Evolutionary conservation across 2,113 vertebrate species (phyloP).

Genomic region (Leuciscus idus): DNA sequence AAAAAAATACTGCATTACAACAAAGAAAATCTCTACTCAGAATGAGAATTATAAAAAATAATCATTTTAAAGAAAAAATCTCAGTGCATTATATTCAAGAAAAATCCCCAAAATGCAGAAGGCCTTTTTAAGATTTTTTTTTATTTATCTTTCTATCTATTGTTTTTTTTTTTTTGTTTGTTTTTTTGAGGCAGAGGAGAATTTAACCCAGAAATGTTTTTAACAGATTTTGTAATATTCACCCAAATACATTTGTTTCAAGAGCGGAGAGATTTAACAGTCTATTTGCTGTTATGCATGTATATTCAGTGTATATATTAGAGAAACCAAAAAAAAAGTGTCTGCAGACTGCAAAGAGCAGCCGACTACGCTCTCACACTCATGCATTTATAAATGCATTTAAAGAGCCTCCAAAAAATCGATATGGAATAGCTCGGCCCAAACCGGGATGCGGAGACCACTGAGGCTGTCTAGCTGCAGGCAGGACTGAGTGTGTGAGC

Average conservation of each 20-base stretch:
- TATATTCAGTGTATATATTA: background rate
- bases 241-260: background rate
- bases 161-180: too few species aligned
- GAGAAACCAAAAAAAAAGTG: background rate
- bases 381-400: constrained; percentile 47
- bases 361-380: background rate
- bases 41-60: background rate
- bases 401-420: constrained; percentile 54
- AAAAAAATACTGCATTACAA: background rate
- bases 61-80: background rate
- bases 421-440: constrained; percentile 48
- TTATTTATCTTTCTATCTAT: too few species aligned
- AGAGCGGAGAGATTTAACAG: background rate
- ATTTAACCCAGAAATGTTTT: background rate
- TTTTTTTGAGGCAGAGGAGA: too few species aligned
- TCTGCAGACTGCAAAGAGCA: background rate
- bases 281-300: background rate
- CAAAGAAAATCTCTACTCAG: background rate
- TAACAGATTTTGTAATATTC: background rate
- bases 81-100: too few species aligned
- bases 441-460: constrained; percentile 24
- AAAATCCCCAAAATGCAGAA: too few species aligned
- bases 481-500: constrained; percentile 29
- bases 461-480: constrained; percentile 42
- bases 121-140: too few species aligned